Conservation (phyloP, 2,797 vertebrate species). For the Liasis olivaceus region DNA sequence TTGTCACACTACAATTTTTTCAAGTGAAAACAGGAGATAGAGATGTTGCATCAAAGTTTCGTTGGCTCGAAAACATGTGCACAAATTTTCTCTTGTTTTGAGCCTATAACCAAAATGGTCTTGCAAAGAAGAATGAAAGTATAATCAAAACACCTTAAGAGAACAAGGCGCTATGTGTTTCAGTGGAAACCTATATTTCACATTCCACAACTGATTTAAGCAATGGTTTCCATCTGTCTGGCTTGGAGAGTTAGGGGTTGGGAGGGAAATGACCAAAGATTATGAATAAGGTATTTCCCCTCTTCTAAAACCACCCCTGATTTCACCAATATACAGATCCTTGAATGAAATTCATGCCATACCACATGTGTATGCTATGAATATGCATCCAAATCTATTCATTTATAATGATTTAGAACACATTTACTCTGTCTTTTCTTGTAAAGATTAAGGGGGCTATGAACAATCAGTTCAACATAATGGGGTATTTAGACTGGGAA, state of each 20-base stretch:
- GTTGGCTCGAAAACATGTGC: not conserved
- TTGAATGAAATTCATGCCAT: slow-evolving; percentile 1
- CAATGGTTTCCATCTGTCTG: slow-evolving; percentile 36
- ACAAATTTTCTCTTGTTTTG: not conserved
- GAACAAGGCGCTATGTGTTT: not conserved
- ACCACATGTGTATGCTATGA: not conserved
- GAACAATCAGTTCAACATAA: not conserved
- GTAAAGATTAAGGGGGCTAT: not conserved
- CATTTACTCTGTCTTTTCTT: not conserved
- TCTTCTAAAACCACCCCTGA: not conserved
- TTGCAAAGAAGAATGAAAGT: not conserved
- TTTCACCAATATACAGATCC: not conserved
- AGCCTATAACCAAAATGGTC: not conserved
- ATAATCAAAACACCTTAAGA: not conserved
- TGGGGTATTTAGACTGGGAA: not conserved
- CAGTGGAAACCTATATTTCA: not conserved
- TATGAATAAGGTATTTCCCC: slow-evolving; percentile 10
- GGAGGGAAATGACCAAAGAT: not conserved
- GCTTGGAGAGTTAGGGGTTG: not conserved
- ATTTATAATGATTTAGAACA: not conserved
- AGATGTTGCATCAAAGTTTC: not conserved
- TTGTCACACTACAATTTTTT: not conserved
- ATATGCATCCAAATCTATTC: not conserved
- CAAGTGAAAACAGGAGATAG: not conserved
- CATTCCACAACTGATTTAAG: slow-evolving; percentile 4